Conservation (phyloP, 2,888 invertebrate genomes). For the Drosophila cracens region DNA sequence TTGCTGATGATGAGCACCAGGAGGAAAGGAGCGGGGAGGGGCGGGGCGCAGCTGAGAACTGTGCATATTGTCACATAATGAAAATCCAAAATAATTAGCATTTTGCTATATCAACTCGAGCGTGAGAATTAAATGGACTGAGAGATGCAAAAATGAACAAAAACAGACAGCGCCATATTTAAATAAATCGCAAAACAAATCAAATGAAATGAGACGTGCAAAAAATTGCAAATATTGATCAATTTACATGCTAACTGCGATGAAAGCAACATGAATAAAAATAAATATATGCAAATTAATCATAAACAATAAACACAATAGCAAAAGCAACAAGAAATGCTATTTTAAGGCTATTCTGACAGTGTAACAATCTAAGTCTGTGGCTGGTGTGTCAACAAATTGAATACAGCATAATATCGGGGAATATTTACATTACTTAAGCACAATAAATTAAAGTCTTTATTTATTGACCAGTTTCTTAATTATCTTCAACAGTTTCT, state of each 20-base stretch:
- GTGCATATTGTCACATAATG: constrained; percentile 75
- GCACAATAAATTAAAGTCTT: neutral
- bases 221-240: constrained; percentile 55
- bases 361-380: neutral
- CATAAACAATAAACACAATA: constrained; percentile 37
- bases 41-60: constrained; percentile 16
- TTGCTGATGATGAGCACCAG: neutral
- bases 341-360: neutral
- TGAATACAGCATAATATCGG: neutral
- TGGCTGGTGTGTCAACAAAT: neutral
- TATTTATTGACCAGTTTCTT: neutral
- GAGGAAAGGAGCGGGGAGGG: neutral
- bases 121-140: constrained; percentile 37
- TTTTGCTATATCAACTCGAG: constrained; percentile 75
- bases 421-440: neutral
- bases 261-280: constrained; percentile 35
- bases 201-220: constrained; percentile 60
- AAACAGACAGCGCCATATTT: constrained; percentile 39
- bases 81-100: constrained; percentile 81
- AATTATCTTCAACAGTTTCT: constrained; percentile 72
- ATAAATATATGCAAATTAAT: constrained; percentile 44
- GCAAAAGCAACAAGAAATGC: constrained; percentile 1
- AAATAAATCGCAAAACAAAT: constrained; percentile 60
- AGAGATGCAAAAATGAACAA: neutral
- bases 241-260: constrained; percentile 58